These are phyloP conservation scores for Acrobasis suavella DNA, from an alignment of 2,888 invertebrate species.

Conservation along the genomic window DNA sequence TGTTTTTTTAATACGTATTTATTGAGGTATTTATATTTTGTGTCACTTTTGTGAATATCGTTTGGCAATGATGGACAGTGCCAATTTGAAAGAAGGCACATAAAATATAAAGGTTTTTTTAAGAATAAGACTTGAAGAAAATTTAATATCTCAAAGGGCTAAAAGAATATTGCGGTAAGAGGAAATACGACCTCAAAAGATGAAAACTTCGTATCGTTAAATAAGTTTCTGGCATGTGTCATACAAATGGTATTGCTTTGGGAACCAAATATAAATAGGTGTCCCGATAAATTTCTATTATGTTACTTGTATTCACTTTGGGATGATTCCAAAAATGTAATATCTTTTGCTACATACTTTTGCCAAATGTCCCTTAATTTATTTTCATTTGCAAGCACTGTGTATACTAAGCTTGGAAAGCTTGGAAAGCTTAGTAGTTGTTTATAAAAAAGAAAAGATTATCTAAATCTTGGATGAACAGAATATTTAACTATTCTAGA, in stretches of 20 bases:
- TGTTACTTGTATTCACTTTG: conserved; percentile 47
- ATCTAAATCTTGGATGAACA: no score
- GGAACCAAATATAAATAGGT: conserved; percentile 22
- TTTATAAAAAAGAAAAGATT: no score
- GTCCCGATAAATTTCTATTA: conserved; percentile 33
- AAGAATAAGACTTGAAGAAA: no score
- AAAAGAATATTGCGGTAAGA: background rate
- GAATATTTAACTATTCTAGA: no score
- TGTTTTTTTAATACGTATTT: no score
- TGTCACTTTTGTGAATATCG: no score
- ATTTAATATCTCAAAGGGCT: background rate
- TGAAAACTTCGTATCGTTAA: background rate
- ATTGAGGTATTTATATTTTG: background rate
- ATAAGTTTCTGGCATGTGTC: background rate
- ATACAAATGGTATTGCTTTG: conserved; percentile 14
- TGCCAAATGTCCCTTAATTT: conserved; percentile 36
- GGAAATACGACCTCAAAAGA: background rate
- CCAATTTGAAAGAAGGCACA: no score
- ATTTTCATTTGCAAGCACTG: no score
- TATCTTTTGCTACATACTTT: conserved; percentile 45
- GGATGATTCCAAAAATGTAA: conserved; percentile 54
- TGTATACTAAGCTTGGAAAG: no score
- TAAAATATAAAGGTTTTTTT: no score
- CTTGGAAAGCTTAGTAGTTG: no score
- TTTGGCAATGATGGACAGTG: no score